Conservation (phyloP, 2,113 vertebrate species). For the Calyptommatus sinebrachiatus region DNA sequence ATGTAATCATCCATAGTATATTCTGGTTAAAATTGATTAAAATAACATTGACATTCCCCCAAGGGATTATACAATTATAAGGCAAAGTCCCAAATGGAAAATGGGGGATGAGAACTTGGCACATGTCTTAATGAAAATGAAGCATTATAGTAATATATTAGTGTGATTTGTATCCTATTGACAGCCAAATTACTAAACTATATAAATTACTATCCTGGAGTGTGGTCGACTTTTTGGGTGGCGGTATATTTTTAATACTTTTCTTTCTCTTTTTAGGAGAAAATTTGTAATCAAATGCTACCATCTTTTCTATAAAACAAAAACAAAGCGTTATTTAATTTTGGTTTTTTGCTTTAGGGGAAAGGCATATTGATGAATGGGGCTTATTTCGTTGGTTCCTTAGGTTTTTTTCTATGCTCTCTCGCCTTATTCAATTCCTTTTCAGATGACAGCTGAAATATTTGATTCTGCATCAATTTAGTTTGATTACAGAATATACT, state of each 20-base stretch:
- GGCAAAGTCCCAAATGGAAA: constrained; percentile 75
- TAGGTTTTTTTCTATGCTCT: constrained; percentile 6
- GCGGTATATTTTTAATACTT: constrained; percentile 57
- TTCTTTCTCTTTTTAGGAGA: constrained; percentile 57
- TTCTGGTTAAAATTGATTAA: constrained; percentile 83
- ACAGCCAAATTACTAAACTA: constrained; percentile 78
- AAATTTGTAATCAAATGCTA: constrained; percentile 76
- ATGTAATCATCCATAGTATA: constrained; percentile 79
- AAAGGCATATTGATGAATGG: constrained; percentile 60
- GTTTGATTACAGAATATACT: constrained; percentile 56
- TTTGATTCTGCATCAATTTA: constrained; percentile 61
- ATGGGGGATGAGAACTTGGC: constrained; percentile 80
- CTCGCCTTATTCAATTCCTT: constrained; percentile 48
- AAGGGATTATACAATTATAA: constrained; percentile 80
- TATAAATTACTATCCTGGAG: constrained; percentile 77
- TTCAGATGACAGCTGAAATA: constrained; percentile 66
- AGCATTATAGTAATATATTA: constrained; percentile 84
- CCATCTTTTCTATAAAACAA: constrained; percentile 59
- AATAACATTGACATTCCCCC: constrained; percentile 83
- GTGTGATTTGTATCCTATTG: constrained; percentile 79
- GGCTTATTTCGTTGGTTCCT: constrained; percentile 17
- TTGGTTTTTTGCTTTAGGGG: constrained; percentile 46
- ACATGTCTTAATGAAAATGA: constrained; percentile 87
- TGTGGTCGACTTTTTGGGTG: constrained; percentile 68
- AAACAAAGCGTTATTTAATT: constrained; percentile 68